phyloP scores from a whole-genome alignment of 1,140 invertebrate genomes.

The Cyphomyrmex costatus region DNA sequence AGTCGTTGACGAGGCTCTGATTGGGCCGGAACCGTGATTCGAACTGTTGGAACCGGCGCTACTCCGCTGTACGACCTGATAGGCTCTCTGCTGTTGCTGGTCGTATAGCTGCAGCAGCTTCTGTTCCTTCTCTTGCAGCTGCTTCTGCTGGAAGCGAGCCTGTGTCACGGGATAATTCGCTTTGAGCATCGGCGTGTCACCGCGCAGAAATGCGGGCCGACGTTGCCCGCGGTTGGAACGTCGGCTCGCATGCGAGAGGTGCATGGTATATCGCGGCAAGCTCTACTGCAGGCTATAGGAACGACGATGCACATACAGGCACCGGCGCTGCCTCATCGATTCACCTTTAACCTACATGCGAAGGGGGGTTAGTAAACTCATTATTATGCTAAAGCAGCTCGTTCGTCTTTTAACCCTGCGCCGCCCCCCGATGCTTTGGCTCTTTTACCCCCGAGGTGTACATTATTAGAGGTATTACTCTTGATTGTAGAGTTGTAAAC shows the following conservation, averaged over 20 bases:
- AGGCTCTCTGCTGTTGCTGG: conserved; percentile 90
- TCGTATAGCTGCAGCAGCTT: conserved; percentile 91
- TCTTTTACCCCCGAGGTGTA: background rate
- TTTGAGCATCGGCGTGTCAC: conserved; percentile 53
- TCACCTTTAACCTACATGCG: conserved; percentile 77
- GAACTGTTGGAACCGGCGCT: conserved; percentile 88
- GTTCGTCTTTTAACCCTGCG: conserved; percentile 38
- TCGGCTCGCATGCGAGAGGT: conserved; percentile 40
- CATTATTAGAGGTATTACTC: background rate
- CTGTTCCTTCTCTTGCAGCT: conserved; percentile 91
- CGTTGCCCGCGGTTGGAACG: conserved; percentile 48
- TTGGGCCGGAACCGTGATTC: conserved; percentile 75
- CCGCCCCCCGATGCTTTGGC: background rate
- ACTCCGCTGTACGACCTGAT: conserved; percentile 89
- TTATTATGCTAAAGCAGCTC: conserved; percentile 61
- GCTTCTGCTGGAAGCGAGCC: conserved; percentile 92
- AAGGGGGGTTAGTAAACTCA: conserved; percentile 82
- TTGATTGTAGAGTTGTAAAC: background rate
- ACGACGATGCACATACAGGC: conserved; percentile 71
- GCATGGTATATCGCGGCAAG: conserved; percentile 45
- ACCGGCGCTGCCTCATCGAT: conserved; percentile 80
- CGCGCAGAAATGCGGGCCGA: conserved; percentile 51
- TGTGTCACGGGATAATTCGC: conserved; percentile 78
- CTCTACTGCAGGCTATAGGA: conserved; percentile 54
- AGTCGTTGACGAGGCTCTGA: conserved; percentile 69